Evolutionary conservation across 2,113 vertebrate genomes (phyloP).

Genomic region (Lycaon pictus): DNA sequence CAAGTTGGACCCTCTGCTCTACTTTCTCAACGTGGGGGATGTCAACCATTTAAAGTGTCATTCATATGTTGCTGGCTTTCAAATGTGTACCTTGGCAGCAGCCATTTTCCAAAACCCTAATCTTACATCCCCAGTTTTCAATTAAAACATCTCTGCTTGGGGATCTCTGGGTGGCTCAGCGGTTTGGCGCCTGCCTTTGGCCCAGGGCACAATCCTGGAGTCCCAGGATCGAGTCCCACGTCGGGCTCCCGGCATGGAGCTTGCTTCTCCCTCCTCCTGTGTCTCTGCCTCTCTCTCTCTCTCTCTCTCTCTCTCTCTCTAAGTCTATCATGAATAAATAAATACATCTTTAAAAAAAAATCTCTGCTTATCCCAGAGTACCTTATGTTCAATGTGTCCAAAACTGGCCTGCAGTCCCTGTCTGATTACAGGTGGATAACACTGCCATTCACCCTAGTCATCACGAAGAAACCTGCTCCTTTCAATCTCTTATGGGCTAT

Average conservation of each 20-base stretch:
- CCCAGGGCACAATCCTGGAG: too few species aligned
- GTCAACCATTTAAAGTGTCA: not conserved
- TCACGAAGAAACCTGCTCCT: not conserved
- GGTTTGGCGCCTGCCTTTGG: too few species aligned
- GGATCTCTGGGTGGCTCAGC: too few species aligned
- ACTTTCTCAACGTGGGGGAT: not conserved
- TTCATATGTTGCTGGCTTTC: not conserved
- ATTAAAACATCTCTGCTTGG: not conserved
- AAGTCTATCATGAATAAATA: too few species aligned
- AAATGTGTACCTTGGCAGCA: not conserved
- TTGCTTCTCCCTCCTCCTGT: too few species aligned
- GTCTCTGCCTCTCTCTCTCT: too few species aligned
- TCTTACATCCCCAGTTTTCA: not conserved
- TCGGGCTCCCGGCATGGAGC: too few species aligned
- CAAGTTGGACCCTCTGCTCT: not conserved
- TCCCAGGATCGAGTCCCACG: too few species aligned
- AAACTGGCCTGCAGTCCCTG: not conserved
- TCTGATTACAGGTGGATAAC: not conserved
- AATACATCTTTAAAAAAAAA: not conserved
- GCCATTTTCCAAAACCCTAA: not conserved
- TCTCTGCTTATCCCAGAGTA: not conserved
- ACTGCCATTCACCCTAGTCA: not conserved
- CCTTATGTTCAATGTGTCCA: not conserved
- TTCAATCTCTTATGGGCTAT: not conserved
- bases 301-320: too few species aligned